Evolutionary conservation across 1,140 invertebrate species (phyloP).

Genomic region (Drosophila obscura): DNA sequence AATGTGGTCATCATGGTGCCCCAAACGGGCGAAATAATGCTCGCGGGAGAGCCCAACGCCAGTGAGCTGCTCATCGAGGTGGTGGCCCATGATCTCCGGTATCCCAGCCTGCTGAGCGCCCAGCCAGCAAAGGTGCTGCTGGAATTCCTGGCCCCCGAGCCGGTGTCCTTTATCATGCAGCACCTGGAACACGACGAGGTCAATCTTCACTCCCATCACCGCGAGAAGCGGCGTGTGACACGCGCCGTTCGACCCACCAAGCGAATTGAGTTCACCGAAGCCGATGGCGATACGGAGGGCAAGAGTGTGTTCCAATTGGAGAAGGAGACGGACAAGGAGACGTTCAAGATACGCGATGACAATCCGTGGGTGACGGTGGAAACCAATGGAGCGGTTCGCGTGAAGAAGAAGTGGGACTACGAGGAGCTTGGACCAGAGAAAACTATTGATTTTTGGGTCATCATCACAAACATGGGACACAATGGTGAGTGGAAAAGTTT

Average conservation of each 20-base stretch:
- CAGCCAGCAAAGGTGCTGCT: slow-evolving; percentile 90
- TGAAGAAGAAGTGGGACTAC: slow-evolving; percentile 98
- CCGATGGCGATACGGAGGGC: slow-evolving; percentile 94
- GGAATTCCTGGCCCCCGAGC: slow-evolving; percentile 88
- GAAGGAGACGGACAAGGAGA: slow-evolving; percentile 95
- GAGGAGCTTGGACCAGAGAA: slow-evolving; percentile 97
- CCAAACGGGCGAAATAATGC: slow-evolving; percentile 94
- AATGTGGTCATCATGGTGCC: slow-evolving; percentile 94
- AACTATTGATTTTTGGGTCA: slow-evolving; percentile 98
- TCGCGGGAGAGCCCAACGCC: slow-evolving; percentile 90
- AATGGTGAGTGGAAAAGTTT: slow-evolving; percentile 87
- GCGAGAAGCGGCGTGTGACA: slow-evolving; percentile 92
- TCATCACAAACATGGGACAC: slow-evolving; percentile 94
- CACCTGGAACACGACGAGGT: slow-evolving; percentile 85
- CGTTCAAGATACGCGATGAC: slow-evolving; percentile 96
- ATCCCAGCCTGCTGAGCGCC: slow-evolving; percentile 88
- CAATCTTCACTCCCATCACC: slow-evolving; percentile 86
- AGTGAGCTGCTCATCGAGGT: slow-evolving; percentile 89
- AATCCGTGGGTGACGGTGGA: slow-evolving; percentile 97
- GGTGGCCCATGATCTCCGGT: slow-evolving; percentile 91
- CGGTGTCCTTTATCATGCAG: slow-evolving; percentile 83
- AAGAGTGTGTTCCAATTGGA: slow-evolving; percentile 95
- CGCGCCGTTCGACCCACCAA: slow-evolving; percentile 95
- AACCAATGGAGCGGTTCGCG: slow-evolving; percentile 94
- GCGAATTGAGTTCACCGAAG: slow-evolving; percentile 95